A percentile compares a stretch with the other conserved stretches of the same genome.
These are phyloP conservation scores for Zaprionus tsacasi DNA, from an alignment of 1,140 invertebrate species.

Conservation along the genomic window DNA sequence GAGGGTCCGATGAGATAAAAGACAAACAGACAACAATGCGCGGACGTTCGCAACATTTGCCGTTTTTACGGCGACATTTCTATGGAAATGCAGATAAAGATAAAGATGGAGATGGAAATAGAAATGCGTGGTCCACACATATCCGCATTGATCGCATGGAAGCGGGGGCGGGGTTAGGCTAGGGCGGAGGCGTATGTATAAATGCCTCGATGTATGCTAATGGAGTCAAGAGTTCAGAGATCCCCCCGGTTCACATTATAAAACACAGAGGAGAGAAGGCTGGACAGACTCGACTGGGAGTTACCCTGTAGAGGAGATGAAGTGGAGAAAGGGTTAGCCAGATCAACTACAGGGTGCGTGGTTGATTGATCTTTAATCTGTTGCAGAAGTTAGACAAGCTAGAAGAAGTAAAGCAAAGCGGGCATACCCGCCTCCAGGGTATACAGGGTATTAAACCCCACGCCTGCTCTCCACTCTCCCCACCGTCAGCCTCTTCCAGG, in stretches of 20 bases:
- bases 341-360: too few species aligned
- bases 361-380: too few species aligned
- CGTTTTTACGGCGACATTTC: slow-evolving; percentile 31
- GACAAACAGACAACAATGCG: slow-evolving; percentile 14
- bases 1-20: slow-evolving; percentile 11
- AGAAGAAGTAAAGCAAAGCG: too few species aligned
- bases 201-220: slow-evolving; percentile 46
- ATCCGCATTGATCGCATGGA: slow-evolving; percentile 52
- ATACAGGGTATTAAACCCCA: neutral
- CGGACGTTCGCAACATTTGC: slow-evolving; percentile 50
- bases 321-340: too few species aligned
- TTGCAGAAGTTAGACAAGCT: too few species aligned
- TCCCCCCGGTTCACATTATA: slow-evolving; percentile 23
- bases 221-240: slow-evolving; percentile 44
- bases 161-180: neutral
- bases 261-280: slow-evolving; percentile 16
- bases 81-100: slow-evolving; percentile 39
- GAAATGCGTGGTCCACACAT: slow-evolving; percentile 30
- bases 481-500: neutral
- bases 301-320: neutral
- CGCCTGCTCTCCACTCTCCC: neutral
- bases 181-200: slow-evolving; percentile 45
- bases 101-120: slow-evolving; percentile 31
- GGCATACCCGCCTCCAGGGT: neutral
- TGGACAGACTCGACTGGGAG: neutral